Evolutionary conservation across 2,888 invertebrate species (phyloP).

Genomic region (Eudasyphora cyanicolor): DNA sequence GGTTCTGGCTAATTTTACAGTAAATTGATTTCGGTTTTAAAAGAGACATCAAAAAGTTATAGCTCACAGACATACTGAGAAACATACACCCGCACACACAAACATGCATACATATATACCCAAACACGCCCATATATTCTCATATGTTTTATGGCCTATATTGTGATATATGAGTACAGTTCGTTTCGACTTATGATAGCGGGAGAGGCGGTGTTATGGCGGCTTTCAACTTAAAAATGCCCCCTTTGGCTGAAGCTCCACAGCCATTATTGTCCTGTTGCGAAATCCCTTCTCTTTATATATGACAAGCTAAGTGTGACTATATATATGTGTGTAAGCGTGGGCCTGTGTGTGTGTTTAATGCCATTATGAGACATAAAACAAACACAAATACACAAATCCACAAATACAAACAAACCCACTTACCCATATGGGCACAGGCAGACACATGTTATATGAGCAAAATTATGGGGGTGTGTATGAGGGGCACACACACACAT

Average conservation of each 20-base stretch:
- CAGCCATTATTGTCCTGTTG: background rate
- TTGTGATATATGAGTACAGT: constrained; percentile 14
- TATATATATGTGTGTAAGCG: background rate
- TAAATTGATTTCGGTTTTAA: constrained; percentile 45
- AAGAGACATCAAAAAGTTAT: constrained; percentile 40
- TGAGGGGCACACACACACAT: background rate
- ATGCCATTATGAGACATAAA: constrained; percentile 24
- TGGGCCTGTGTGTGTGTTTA: background rate
- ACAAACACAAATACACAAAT: background rate
- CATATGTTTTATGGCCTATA: constrained; percentile 23
- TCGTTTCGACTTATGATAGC: background rate
- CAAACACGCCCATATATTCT: background rate
- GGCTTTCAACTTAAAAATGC: background rate
- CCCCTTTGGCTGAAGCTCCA: background rate
- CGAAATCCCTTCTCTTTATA: background rate
- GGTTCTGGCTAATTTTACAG: constrained; percentile 40
- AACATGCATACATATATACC: no score
- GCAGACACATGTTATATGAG: background rate
- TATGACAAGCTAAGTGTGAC: background rate
- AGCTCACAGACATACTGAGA: constrained; percentile 29
- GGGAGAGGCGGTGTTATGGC: background rate
- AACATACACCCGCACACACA: background rate
- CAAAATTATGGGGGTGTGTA: background rate
- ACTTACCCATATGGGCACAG: background rate
- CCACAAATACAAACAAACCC: no score